Evolutionary conservation across 1,140 invertebrate species (phyloP).

Genomic region (Heliconius eleuchia): DNA sequence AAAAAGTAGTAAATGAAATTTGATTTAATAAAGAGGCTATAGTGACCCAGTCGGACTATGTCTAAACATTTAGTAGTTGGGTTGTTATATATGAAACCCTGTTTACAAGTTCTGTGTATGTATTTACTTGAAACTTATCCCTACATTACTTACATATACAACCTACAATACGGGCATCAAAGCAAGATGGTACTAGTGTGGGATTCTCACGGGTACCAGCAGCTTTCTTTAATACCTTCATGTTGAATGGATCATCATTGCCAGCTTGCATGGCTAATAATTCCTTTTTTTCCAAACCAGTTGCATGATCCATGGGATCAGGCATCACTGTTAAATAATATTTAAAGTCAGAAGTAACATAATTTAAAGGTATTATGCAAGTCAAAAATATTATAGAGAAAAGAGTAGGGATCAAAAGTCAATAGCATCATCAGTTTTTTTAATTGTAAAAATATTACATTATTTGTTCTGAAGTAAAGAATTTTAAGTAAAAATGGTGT

Average conservation of each 20-base stretch:
- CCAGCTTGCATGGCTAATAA: slow-evolving; percentile 91
- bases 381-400: too few relatives aligned
- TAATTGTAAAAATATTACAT: too few relatives aligned
- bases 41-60: too few relatives aligned
- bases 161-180: slow-evolving; percentile 94
- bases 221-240: slow-evolving; percentile 90
- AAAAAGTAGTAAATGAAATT: too few relatives aligned
- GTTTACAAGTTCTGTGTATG: too few relatives aligned
- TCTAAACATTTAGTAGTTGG: too few relatives aligned
- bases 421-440: too few relatives aligned
- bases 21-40: too few relatives aligned
- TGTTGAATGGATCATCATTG: slow-evolving; percentile 95
- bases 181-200: slow-evolving; percentile 94
- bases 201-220: slow-evolving; percentile 92
- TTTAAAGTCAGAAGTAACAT: neutral
- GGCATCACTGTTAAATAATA: slow-evolving; percentile 83
- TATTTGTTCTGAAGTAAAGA: too few relatives aligned
- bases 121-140: neutral
- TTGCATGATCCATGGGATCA: slow-evolving; percentile 95
- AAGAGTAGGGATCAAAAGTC: neutral
- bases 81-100: too few relatives aligned
- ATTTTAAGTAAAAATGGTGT: too few relatives aligned
- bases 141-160: slow-evolving; percentile 91
- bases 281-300: slow-evolving; percentile 95
- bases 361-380: too few relatives aligned